phyloP scores from a whole-genome alignment of 2,113 vertebrate genomes.

The Chroicocephalus ridibundus region DNA sequence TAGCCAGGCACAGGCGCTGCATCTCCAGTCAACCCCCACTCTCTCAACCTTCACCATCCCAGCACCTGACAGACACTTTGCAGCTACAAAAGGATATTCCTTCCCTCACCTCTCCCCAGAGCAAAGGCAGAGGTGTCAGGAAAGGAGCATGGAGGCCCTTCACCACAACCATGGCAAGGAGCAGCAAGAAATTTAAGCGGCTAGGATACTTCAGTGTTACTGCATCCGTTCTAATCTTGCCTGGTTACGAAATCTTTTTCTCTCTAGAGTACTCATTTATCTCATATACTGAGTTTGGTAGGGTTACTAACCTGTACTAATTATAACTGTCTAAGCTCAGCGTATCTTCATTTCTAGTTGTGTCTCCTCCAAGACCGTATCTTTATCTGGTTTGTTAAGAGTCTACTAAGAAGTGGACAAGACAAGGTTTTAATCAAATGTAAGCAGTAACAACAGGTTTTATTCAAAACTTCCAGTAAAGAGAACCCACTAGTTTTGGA shows the following conservation, averaged over 20 bases:
- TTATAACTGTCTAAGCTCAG: neutral
- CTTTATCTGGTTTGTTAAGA: neutral
- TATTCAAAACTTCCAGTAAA: slow-evolving; percentile 97
- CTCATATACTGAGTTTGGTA: neutral
- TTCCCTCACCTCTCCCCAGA: neutral
- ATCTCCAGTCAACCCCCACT: neutral
- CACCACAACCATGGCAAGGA: neutral
- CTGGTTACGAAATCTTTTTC: neutral
- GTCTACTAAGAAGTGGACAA: slow-evolving; percentile 54
- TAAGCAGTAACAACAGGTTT: slow-evolving; percentile 87
- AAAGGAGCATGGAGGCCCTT: neutral
- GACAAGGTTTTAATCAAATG: slow-evolving; percentile 75
- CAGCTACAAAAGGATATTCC: neutral
- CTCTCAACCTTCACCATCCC: neutral
- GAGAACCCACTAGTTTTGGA: slow-evolving; percentile 90
- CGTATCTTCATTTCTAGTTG: neutral
- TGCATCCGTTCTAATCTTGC: neutral
- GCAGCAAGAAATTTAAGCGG: neutral
- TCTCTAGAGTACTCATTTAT: neutral
- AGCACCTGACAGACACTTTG: neutral
- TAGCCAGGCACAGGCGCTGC: neutral
- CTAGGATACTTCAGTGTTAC: neutral
- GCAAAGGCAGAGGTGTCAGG: neutral
- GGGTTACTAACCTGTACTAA: slow-evolving; percentile 1
- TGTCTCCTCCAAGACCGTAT: neutral